Evolutionary conservation across 2,888 invertebrate genomes (phyloP).

Genomic region (Seira ritae): DNA sequence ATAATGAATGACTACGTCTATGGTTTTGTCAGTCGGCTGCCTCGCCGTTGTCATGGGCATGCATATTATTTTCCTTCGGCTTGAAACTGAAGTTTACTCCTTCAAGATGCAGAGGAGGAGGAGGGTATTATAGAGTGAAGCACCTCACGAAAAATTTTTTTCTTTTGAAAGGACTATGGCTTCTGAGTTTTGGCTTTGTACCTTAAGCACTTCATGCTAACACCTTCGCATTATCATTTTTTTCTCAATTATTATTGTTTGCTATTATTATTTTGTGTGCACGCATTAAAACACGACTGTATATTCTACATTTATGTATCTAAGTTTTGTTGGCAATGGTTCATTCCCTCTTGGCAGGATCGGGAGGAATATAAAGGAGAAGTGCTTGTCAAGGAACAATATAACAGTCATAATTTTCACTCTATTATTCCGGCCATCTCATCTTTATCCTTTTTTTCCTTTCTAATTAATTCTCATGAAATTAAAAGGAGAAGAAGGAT

Average conservation of each 20-base stretch:
- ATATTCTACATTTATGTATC: too few species aligned
- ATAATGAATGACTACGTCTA: too few species aligned
- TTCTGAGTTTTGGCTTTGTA: neutral
- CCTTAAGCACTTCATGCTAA: slow-evolving; percentile 1
- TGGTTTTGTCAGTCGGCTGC: too few species aligned
- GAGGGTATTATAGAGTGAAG: neutral
- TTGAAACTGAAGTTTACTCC: too few species aligned
- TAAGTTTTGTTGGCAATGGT: neutral
- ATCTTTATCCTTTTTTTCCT: neutral
- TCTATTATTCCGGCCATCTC: neutral
- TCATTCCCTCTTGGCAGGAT: too few species aligned
- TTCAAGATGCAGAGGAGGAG: too few species aligned
- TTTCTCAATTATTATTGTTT: slow-evolving; percentile 5
- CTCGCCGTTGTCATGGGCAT: too few species aligned
- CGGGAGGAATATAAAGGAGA: neutral
- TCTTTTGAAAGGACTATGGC: neutral
- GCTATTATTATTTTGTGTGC: neutral
- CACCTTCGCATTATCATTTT: neutral
- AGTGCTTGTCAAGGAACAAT: slow-evolving; percentile 11
- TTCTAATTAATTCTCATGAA: neutral
- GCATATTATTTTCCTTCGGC: too few species aligned
- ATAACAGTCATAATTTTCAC: slow-evolving; percentile 22
- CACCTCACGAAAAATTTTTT: neutral
- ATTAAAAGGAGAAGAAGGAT: neutral
- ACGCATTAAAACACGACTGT: too few species aligned